phyloP scores from a whole-genome alignment of 2,888 invertebrate genomes.

The Spodoptera picta region DNA sequence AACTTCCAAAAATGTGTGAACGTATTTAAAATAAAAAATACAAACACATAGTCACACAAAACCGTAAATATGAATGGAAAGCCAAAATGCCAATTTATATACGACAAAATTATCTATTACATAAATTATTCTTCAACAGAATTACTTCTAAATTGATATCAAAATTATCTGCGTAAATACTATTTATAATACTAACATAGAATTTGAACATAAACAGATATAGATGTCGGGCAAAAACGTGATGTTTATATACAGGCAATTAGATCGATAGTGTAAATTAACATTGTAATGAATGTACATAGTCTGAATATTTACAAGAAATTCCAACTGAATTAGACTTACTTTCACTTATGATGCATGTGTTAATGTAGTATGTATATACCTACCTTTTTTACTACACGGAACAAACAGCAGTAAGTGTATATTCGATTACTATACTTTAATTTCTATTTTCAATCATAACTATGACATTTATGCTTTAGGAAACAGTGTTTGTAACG shows the following conservation, averaged over 20 bases:
- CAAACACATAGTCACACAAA: too few species aligned
- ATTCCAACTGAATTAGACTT: background rate
- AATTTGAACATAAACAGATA: conserved; percentile 15
- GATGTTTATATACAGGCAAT: conserved; percentile 11
- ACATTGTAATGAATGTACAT: background rate
- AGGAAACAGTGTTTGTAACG: too few species aligned
- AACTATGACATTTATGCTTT: too few species aligned
- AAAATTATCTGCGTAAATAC: conserved; percentile 4
- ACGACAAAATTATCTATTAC: background rate
- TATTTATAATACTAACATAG: conserved; percentile 27
- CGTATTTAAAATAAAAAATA: too few species aligned
- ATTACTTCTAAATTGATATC: conserved; percentile 11
- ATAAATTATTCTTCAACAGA: conserved; percentile 21
- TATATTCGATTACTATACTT: too few species aligned
- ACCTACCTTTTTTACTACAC: too few species aligned
- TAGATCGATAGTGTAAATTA: conserved; percentile 22
- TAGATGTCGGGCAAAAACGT: background rate
- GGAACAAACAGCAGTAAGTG: too few species aligned
- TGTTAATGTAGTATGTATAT: too few species aligned
- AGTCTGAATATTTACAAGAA: background rate
- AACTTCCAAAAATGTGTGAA: background rate
- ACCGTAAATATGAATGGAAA: background rate
- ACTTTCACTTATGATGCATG: too few species aligned
- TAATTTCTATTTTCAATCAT: too few species aligned
- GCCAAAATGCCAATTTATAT: background rate